Base-by-base conservation (phyloP, 2,888 invertebrate genomes). In the Noctua fimbriata region DNA sequence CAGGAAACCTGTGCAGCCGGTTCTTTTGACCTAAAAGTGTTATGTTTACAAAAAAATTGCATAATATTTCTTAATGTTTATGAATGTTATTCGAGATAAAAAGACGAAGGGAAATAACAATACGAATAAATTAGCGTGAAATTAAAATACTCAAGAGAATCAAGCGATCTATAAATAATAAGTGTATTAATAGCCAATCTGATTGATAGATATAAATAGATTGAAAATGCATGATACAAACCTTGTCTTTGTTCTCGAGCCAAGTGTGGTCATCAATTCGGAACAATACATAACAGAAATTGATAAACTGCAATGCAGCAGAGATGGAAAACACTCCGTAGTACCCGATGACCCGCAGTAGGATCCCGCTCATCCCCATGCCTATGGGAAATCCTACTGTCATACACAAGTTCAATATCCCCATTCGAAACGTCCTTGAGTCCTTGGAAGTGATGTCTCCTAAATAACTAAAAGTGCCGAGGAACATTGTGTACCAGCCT, bases 401-500 rank as follows among this genome's bases (percentile, higher is more conserved):
- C 95, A 96, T 95, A 84, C 96, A 96, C 89, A 97, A 90, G 90
- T 92, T 96, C 67, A 96, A 84, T 70, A 98, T 96, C 0, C 97
- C 97, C 82, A 98, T 95, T 73, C 98, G 94, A 76, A 97, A 95
- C 0, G 98, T 98, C 89, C 98, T 97, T 6, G 96, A 96, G 65
- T 97, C 96, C 52, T 94, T 95, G 24, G 96, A 95, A 21, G 97
- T 97, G 14, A 97, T 96, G 72, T 97, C 97, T 16, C 97, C 97
- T 66, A 98, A 93, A 91, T 98, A 98, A 87, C 97, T 97, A 92
- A 97, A 97, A 74, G 97, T 94, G 1, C 97, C 97, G 67, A 97
- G 95, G 74, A 97, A 96, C 96, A 97, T 97, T 2, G 97, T 97
- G 86, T 97, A 96, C 97, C 97, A 97, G 16, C 97, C 97, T 0